Conservation (phyloP, 2,797 vertebrate species). For the Amniataba percoides region DNA sequence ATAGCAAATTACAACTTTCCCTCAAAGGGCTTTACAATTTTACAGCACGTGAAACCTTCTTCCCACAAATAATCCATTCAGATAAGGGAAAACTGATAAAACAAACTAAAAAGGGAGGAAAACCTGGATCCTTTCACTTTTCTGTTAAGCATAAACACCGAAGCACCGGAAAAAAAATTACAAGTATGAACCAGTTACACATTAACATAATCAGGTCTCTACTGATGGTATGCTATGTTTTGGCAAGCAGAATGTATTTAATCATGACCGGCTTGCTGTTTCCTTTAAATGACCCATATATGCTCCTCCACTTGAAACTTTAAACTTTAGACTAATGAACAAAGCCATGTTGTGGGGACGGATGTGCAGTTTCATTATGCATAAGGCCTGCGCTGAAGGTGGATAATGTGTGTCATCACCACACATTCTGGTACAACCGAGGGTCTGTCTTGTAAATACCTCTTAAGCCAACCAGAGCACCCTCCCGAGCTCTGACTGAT, state of each 20-base stretch:
- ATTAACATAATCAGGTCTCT: background rate
- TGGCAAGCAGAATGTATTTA: background rate
- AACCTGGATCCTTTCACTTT: background rate
- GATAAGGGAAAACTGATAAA: background rate
- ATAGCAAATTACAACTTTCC: background rate
- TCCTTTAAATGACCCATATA: background rate
- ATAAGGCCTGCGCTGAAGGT: slow-evolving; percentile 13
- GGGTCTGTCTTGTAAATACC: slow-evolving; percentile 47
- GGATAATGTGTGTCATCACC: slow-evolving; percentile 63
- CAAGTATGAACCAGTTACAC: background rate
- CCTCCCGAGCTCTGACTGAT: slow-evolving; percentile 46
- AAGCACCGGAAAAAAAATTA: background rate
- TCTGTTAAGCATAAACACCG: background rate
- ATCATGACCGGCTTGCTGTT: background rate
- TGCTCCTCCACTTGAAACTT: background rate
- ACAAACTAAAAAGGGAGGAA: background rate
- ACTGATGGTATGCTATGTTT: background rate
- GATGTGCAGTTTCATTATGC: background rate
- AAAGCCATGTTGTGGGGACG: background rate
- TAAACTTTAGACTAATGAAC: slow-evolving; percentile 1
- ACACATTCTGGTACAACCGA: slow-evolving; percentile 52
- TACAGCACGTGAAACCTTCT: background rate
- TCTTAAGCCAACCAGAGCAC: slow-evolving; percentile 33
- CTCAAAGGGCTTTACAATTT: background rate
- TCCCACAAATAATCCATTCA: background rate